A percentile compares a stretch with the other conserved stretches of the same genome.
Evolutionary conservation across 2,113 vertebrate species (phyloP).

Genomic region (Brienomyrus longianalis): DNA sequence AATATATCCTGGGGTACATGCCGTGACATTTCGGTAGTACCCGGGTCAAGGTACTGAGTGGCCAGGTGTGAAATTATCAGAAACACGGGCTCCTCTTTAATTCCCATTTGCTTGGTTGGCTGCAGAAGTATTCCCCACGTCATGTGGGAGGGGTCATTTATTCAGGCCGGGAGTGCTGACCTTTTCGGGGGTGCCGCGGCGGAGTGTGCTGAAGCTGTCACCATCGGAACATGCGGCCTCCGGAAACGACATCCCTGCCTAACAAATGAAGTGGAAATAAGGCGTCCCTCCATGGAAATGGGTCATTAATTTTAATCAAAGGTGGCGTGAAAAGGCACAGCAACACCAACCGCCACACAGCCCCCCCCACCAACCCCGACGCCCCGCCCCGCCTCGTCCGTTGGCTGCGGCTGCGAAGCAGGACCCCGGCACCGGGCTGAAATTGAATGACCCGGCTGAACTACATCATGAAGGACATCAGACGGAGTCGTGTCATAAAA

Average conservation of each 20-base stretch:
- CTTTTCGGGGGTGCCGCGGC: conserved; percentile 62
- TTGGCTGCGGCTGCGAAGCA: background rate
- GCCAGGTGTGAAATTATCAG: conserved; percentile 53
- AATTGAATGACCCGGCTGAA: conserved; percentile 13
- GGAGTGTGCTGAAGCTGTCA: conserved; percentile 73
- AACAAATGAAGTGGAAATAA: conserved; percentile 95
- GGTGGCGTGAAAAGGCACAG: conserved; percentile 82
- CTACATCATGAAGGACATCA: background rate
- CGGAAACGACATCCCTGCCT: conserved; percentile 71
- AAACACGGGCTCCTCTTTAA: conserved; percentile 15
- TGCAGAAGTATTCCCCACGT: conserved; percentile 53
- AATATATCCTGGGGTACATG: background rate
- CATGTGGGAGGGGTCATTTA: conserved; percentile 73
- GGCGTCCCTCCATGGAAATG: conserved; percentile 80
- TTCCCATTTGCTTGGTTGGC: conserved; percentile 27
- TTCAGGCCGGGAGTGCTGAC: conserved; percentile 72
- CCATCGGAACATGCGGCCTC: conserved; percentile 66
- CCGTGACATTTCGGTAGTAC: background rate
- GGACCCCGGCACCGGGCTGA: background rate
- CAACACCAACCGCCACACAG: conserved; percentile 63
- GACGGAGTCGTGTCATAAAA: background rate
- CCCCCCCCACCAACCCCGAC: conserved; percentile 46
- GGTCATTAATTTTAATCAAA: conserved; percentile 99
- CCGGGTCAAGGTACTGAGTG: conserved; percentile 44
- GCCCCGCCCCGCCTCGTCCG: background rate